Evolutionary conservation across 1,140 invertebrate genomes (phyloP), one percentile per base, ranked within the genome.

Genomic region (Cryptotermes secundus): DNA sequence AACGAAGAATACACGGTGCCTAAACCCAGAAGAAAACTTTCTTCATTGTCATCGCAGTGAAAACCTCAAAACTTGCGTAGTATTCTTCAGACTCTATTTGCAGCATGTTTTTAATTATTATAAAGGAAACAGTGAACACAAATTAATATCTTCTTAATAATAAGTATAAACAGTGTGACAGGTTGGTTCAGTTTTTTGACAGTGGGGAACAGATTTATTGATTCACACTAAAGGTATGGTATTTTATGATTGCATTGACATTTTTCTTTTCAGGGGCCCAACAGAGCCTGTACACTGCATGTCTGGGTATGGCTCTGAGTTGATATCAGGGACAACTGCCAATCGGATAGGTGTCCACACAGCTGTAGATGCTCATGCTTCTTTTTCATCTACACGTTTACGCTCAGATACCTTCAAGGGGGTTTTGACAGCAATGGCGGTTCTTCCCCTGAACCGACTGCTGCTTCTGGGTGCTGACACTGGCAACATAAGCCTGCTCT

Each of bases 251-350:
- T 2, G 45, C 19, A 36, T 22, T 22, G 36, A 34, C 36, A 80
- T 36, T 12, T 45, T 80, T 82, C 84, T 82, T 88, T 88, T 85
- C 87, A 94, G 95, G 91, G 96, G 96, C 45, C 94, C 95, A 10
- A 95, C 95, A 14, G 97, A 98, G 88, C 97, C 97, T 1, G 96
- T 97, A 2, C 97, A 98, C 89, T 98, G 96, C 86, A 92, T 98
- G 85, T 92, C 92, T 36, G 91, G 93, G 31, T 94, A 95, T 87
- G 93, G 95, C 86, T 92, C 93, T 85, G 95, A 96, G 89, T 88
- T 97, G 83, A 93, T 97, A 88, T 94, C 96, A 80, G 95, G 95
- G 85, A 95, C 96, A 80, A 96, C 96, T 72, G 96, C 96, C 35
- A 98, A 98, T 89, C 92, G 96, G 49, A 96, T 98, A 84, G 97